Base-by-base conservation (phyloP, 1,140 invertebrate genomes). In the Drosophila insularis region DNA sequence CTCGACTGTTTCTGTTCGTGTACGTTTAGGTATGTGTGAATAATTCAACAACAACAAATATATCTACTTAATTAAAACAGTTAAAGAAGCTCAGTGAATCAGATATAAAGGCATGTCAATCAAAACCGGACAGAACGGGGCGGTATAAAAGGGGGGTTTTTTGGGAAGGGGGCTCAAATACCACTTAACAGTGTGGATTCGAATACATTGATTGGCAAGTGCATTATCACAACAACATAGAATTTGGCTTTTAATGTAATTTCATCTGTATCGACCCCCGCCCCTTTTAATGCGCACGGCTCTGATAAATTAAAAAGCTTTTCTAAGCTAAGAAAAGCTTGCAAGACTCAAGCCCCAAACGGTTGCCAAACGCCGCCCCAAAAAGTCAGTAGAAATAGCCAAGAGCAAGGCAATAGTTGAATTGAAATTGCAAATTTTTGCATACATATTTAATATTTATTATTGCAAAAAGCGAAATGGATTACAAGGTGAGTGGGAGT, bases 401-500 rank as follows among this genome's bases (percentile, higher is more conserved):
- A 50, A 78, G 40, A 53, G 58, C 56, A 61, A 77, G 58, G 62
- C 37, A 69, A 55, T 54, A 67, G 14, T 50, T 54, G 17, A 17
- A n/a, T n/a, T n/a, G n/a, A n/a, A n/a, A n/a, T n/a, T n/a, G n/a
- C n/a, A n/a, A n/a, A n/a, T n/a, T n/a, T n/a, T n/a, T n/a, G n/a
- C n/a, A n/a, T n/a, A n/a, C n/a, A 43, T 17, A 35, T 7, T 7
- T 35, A 35, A 35, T 43, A n/a, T 17, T 43, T 17, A 17, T 43
- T 14, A n/a, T 43, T 43, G 40, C 13, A 19, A 54, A 50, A 8
- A n/a, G 17, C n/a, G 27, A 54, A 17, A 87, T 87, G 82, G 80
- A 89, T 4, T 87, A 87, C 56, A 76, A 82, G 73, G 82, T 87
- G 11, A 78, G 84, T 37, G 10, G 10, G 3, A 13, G 35, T 37